Percentiles rank a stretch among this genome's conserved stretches.
Evolutionary conservation across 2,797 vertebrate species (phyloP).

Genomic region (Paguma larvata): DNA sequence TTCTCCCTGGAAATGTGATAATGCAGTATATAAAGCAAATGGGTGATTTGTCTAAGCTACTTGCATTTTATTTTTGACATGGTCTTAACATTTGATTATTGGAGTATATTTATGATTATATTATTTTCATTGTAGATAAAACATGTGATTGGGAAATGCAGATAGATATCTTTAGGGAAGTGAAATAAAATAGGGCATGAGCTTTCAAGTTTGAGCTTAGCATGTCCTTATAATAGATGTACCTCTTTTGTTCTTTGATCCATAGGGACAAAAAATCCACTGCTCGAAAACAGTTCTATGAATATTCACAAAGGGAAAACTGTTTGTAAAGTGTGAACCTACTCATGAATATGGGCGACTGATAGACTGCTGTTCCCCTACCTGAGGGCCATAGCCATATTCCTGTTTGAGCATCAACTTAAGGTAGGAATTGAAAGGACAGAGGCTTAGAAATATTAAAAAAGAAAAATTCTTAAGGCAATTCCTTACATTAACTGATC

Average conservation of each 20-base stretch:
- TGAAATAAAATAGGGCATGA: background rate
- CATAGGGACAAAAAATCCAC: background rate
- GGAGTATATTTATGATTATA: background rate
- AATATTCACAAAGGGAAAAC: background rate
- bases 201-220: background rate
- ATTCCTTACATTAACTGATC: background rate
- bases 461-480: background rate
- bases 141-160: background rate
- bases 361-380: background rate
- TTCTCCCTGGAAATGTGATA: background rate
- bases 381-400: background rate
- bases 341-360: background rate
- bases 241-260: background rate
- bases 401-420: background rate
- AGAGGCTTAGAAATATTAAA: background rate
- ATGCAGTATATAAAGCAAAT: background rate
- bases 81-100: background rate
- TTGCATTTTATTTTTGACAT: background rate
- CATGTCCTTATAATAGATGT: background rate
- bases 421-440: background rate
- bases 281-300: background rate
- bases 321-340: background rate
- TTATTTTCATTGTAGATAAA: background rate
- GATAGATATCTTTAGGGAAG: background rate
- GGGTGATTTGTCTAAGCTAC: rapidly evolving